Evolutionary conservation across 23 tunicate species (phyloP), one percentile per base, ranked within the genome.

Genomic region (Styela plicata): DNA sequence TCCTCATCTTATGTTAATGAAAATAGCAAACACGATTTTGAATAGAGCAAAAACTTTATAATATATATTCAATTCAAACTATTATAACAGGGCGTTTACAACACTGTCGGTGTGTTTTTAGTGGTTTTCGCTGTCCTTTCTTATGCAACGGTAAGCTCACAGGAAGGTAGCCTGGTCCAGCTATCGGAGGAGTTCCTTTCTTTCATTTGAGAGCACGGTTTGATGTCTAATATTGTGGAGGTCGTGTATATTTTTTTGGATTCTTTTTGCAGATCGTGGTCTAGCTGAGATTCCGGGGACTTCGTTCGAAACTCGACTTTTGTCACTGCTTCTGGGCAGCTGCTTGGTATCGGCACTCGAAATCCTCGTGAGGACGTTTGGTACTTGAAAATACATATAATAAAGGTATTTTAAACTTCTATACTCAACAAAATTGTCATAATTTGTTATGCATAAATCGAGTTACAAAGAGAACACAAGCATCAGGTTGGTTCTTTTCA

Each of bases 81-180:
- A 61, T 19, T 23, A 74, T 69, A 24, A n/a, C 32, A 29, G 27
- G 57, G 21, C 74, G 26, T 64, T 33, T 66, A 24, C 67, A 74
- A 35, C 86, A 83, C 2, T 57, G 31, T 34, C 36, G 28, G 62
- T 83, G 80, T 24, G 86, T 73, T 24, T 33, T 35, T 2, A 80
- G 69, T 62, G 33, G 57, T 3, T 16, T 36, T 21, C 86, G 25
- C 5, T 73, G 57, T 61, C 86, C 86, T 73, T 83, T 74, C 1
- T 64, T 83, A 83, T 71, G 86, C 32, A 63, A 32, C 63, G 86
- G 80, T 13, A 83, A 57, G 57, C 69, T 71, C 73, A 74, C 86
- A 13, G 80, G 86, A 44, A 83, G 70, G 29, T 70, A 63, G 23
- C 73, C 53, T 33, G 1, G 52, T 13, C 26, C 52, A 13, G 27